Evolutionary conservation across 2,797 vertebrate genomes (phyloP), one percentile per base, ranked within the genome.

Genomic region (Eidolon dupreanum): DNA sequence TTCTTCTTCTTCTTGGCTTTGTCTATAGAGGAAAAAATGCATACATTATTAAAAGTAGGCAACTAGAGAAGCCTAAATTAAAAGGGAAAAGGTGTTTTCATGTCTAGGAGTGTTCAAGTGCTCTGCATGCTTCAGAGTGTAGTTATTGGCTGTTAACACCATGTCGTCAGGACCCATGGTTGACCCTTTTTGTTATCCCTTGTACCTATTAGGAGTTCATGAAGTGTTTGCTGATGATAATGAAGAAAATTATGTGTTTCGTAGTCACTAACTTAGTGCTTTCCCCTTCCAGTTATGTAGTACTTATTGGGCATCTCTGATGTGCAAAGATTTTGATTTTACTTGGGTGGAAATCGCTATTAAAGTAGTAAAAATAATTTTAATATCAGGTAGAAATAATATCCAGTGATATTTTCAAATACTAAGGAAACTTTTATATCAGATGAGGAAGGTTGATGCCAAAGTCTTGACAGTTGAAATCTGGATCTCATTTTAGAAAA

Each of bases 321-420:
- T 74, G 26, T 41, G 5, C 10, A 49, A 20, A 51, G 49, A 70
- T 63, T 95, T 94, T 43, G 13, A 86, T 91, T 97, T 96, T 83
- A 49, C n/a, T 90, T 84, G 17, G 53, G 8, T 88, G 22, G 38
- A 16, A 95, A 70, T 70, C 41, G 92, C 11, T 89, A 65, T 88
- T 73, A 46, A 84, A 88, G 28, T 51, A 51, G 19, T 87, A 71
- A 94, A 68, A 53, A 24, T 84, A 41, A 26, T 51, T 96, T 89
- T 89, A 11, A 53, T 68, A 10, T 49, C 3, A 31, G 38, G 61
- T 79, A 84, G 68, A 87, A 89, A 94, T 93, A 78, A 78, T 24
- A 26, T 78, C 16, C 20, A 57, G 28, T 84, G 28, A 26, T 91
- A 41, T 66, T 75, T 90, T 85, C n/a, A 88, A 28, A n/a, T 73